Percentiles rank a stretch among this genome's conserved stretches.
Conservation (phyloP, 2,797 vertebrate species). For the Sebastes taczanowskii region DNA sequence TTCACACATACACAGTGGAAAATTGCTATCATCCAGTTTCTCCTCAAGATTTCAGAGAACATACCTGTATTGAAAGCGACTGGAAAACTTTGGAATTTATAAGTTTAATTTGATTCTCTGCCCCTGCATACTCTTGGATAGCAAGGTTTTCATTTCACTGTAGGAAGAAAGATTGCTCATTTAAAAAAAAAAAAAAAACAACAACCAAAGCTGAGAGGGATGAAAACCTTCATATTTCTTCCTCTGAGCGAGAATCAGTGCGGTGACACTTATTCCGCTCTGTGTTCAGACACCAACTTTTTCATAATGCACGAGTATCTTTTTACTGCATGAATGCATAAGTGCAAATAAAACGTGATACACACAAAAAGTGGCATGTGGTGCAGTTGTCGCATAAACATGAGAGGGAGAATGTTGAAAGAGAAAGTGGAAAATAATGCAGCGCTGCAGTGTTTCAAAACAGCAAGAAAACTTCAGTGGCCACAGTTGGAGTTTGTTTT, state of each 20-base stretch:
- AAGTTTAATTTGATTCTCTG: neutral
- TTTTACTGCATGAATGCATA: neutral
- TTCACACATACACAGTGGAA: neutral
- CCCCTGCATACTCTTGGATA: neutral
- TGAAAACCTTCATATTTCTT: neutral
- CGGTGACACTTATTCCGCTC: neutral
- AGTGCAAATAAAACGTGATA: neutral
- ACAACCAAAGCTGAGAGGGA: neutral
- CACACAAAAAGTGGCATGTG: neutral
- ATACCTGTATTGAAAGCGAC: neutral
- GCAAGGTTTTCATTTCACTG: neutral
- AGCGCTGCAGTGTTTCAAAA: neutral
- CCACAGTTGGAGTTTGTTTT: neutral
- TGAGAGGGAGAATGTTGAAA: neutral
- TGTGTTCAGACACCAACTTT: neutral
- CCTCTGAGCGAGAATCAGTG: neutral
- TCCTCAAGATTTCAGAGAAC: neutral
- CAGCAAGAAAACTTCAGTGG: neutral
- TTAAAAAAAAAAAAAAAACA: neutral
- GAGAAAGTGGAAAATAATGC: neutral
- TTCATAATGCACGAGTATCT: slow-evolving; percentile 9
- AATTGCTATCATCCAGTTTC: neutral
- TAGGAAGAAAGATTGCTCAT: neutral
- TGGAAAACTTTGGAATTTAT: neutral
- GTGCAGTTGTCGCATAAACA: neutral